These are phyloP conservation scores for Scolopax bukidnonensis DNA, from an alignment of 2,797 vertebrate species.

Conservation along the genomic window DNA sequence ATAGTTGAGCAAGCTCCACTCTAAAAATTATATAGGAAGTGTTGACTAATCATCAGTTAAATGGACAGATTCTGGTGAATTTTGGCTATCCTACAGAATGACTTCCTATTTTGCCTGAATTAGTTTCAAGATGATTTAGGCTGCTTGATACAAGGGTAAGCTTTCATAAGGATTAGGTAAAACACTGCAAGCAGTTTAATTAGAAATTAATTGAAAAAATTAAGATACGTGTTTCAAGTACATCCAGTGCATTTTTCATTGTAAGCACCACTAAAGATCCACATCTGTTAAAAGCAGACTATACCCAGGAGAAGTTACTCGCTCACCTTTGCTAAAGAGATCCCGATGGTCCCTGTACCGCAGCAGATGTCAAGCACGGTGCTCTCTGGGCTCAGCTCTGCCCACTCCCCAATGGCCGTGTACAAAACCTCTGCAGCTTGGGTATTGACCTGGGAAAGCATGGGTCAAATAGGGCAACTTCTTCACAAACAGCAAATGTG, in stretches of 20 bases:
- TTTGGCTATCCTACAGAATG: background rate
- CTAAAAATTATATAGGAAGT: accelerated
- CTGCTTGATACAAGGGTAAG: background rate
- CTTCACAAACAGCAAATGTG: background rate
- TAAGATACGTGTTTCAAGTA: background rate
- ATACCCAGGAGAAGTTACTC: background rate
- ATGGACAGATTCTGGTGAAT: background rate
- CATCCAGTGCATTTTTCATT: background rate
- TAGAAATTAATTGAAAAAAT: background rate
- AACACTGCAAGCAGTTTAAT: background rate
- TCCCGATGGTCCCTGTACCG: conserved; percentile 95
- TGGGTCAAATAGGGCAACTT: background rate
- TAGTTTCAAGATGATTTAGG: background rate
- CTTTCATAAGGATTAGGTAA: background rate
- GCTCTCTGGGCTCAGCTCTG: conserved; percentile 85
- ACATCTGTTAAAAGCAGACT: background rate
- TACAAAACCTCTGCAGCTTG: conserved; percentile 93
- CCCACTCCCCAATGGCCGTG: conserved; percentile 91
- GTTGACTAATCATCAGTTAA: background rate
- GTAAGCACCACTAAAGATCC: background rate
- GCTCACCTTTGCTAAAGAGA: conserved; percentile 91
- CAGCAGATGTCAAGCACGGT: conserved; percentile 94
- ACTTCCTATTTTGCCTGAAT: background rate
- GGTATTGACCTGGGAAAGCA: conserved; percentile 87
- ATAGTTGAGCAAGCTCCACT: background rate